Evolutionary conservation across 2,113 vertebrate species (phyloP).

Genomic region (Blennius ocellaris): DNA sequence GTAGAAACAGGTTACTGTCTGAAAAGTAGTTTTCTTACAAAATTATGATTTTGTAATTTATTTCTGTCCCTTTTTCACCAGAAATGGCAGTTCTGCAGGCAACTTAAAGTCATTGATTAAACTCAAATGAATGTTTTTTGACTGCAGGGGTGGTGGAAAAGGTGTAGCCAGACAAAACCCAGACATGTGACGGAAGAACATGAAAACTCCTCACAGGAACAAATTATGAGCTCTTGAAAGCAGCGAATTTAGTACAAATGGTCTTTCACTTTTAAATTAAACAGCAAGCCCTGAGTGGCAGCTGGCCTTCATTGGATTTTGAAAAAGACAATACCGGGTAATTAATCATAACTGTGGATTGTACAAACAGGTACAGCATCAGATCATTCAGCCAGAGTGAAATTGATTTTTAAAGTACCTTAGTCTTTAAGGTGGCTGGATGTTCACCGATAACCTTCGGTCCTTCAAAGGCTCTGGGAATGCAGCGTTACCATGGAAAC

Average conservation of each 20-base stretch:
- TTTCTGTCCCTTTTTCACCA: too few species aligned
- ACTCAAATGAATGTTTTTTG: too few species aligned
- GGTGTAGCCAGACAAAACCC: too few species aligned
- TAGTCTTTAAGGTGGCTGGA: slow-evolving; percentile 49
- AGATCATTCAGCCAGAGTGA: slow-evolving; percentile 36
- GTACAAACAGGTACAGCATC: not conserved
- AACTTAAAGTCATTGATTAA: too few species aligned
- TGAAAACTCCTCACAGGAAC: too few species aligned
- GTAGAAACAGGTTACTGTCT: not conserved
- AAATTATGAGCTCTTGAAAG: too few species aligned
- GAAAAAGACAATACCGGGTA: not conserved
- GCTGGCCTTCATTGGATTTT: not conserved
- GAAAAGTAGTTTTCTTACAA: not conserved
- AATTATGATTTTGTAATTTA: not conserved
- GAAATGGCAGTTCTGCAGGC: too few species aligned
- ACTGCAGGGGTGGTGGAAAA: too few species aligned
- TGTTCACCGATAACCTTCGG: slow-evolving; percentile 59
- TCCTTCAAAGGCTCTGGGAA: slow-evolving; percentile 47
- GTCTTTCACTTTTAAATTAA: not conserved
- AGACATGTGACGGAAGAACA: too few species aligned
- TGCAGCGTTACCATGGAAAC: slow-evolving; percentile 69
- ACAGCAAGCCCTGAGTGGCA: not conserved
- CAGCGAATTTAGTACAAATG: not conserved
- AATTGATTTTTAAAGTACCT: slow-evolving; percentile 61
- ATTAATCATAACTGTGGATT: not conserved